Percentiles rank a stretch among this genome's conserved stretches.
Evolutionary conservation across 2,797 vertebrate species (phyloP).

Genomic region (Argentina silus): DNA sequence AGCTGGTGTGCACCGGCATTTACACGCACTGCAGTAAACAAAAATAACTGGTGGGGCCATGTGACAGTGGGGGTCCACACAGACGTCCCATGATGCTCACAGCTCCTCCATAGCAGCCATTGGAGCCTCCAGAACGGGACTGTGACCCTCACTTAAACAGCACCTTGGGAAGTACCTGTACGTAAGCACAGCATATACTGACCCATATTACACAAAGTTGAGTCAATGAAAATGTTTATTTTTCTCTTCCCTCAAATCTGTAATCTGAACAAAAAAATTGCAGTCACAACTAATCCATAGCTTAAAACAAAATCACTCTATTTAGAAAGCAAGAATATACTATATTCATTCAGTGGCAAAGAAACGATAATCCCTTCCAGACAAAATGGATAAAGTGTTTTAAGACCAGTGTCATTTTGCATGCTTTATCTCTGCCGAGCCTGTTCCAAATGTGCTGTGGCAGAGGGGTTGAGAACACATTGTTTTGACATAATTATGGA

Average conservation of each 20-base stretch:
- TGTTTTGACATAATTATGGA: constrained; percentile 77
- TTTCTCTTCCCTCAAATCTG: not conserved
- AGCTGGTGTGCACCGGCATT: constrained; percentile 34
- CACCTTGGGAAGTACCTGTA: not conserved
- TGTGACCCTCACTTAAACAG: not conserved
- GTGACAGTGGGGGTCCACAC: constrained; percentile 11
- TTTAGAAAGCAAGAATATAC: constrained; percentile 14
- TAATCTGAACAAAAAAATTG: constrained; percentile 2
- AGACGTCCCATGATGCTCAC: constrained; percentile 17
- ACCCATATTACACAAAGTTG: not conserved
- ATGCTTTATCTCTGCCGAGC: constrained; percentile 49
- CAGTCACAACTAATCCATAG: constrained; percentile 18
- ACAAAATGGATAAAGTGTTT: constrained; percentile 52
- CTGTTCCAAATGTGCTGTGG: constrained; percentile 49
- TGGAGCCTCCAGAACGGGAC: not conserved
- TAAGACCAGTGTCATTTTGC: constrained; percentile 58
- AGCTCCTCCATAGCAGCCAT: constrained; percentile 1
- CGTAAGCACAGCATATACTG: too few relatives aligned
- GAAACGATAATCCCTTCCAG: constrained; percentile 48
- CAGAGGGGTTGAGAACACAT: constrained; percentile 63
- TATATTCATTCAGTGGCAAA: constrained; percentile 28
- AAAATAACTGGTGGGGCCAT: constrained; percentile 38
- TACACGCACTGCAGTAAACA: constrained; percentile 38
- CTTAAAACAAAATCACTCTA: constrained; percentile 18
- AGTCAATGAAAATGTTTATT: not conserved